phyloP scores from a whole-genome alignment of 2,797 vertebrate species.

The Myotis pilosus region DNA sequence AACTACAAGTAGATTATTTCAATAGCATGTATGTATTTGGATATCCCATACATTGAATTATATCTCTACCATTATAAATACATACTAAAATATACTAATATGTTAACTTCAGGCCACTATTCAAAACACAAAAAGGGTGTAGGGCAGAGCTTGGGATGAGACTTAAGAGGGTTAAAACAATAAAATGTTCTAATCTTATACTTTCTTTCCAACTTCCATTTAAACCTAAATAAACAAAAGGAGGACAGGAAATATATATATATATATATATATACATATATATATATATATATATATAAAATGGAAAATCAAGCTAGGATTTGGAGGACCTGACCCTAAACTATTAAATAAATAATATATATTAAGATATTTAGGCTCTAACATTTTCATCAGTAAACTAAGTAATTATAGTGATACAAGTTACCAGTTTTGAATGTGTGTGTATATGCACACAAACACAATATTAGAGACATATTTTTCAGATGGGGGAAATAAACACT shows the following conservation, averaged over 20 bases:
- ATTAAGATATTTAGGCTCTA: background rate
- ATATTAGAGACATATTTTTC: constrained; percentile 23
- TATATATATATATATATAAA: background rate
- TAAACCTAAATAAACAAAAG: background rate
- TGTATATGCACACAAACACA: background rate
- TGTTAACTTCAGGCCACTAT: background rate
- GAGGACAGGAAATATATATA: background rate
- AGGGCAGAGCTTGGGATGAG: background rate
- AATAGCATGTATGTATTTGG: background rate
- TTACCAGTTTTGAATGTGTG: background rate
- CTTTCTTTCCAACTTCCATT: constrained; percentile 31
- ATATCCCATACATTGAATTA: background rate
- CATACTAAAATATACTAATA: background rate
- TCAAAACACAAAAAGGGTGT: background rate
- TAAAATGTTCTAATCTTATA: constrained; percentile 19
- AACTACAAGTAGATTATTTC: constrained; percentile 5
- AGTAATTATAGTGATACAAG: background rate
- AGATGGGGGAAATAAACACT: background rate
- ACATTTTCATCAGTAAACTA: constrained; percentile 17
- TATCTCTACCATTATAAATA: background rate
- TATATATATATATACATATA: background rate
- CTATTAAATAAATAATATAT: background rate
- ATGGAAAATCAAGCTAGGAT: background rate
- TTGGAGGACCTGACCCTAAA: background rate
- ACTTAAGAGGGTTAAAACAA: background rate